phyloP scores from a whole-genome alignment of 2,797 vertebrate species.

The Ambastaia sidthimunki region DNA sequence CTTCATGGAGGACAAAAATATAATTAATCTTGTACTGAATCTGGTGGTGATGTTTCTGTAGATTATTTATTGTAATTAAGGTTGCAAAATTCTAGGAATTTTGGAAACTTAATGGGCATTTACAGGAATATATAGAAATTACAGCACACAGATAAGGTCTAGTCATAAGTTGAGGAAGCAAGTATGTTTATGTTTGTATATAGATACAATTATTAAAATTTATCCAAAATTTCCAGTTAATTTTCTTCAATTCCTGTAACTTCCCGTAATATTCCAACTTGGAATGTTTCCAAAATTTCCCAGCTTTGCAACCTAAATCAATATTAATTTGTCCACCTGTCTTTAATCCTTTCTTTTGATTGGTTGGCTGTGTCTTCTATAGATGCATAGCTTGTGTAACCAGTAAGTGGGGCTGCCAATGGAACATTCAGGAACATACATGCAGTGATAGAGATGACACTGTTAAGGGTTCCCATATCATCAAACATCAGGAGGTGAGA shows the following conservation, averaged over 20 bases:
- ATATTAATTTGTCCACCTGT: neutral
- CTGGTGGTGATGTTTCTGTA: neutral
- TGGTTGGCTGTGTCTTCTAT: slow-evolving; percentile 36
- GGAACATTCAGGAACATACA: slow-evolving; percentile 80
- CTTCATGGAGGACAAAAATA: neutral
- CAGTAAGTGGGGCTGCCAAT: slow-evolving; percentile 92
- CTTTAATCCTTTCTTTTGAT: neutral
- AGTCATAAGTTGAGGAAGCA: too few species aligned
- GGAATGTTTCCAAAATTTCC: too few species aligned
- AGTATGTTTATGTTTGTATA: too few species aligned
- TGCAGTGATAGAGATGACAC: slow-evolving; percentile 74
- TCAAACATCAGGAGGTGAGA: slow-evolving; percentile 82
- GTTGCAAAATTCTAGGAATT: too few species aligned
- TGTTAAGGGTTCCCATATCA: slow-evolving; percentile 64
- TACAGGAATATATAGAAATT: too few species aligned
- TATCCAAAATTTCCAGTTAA: too few species aligned
- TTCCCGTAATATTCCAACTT: too few species aligned
- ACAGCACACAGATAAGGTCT: too few species aligned
- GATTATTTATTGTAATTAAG: too few species aligned
- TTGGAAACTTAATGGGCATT: too few species aligned
- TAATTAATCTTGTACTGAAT: neutral
- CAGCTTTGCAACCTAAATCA: neutral
- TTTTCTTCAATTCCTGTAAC: too few species aligned
- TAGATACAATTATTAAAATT: too few species aligned
- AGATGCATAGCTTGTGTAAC: slow-evolving; percentile 93